phyloP scores from a whole-genome alignment of 2,888 invertebrate species.

The Pollenia griseotomentosa region DNA sequence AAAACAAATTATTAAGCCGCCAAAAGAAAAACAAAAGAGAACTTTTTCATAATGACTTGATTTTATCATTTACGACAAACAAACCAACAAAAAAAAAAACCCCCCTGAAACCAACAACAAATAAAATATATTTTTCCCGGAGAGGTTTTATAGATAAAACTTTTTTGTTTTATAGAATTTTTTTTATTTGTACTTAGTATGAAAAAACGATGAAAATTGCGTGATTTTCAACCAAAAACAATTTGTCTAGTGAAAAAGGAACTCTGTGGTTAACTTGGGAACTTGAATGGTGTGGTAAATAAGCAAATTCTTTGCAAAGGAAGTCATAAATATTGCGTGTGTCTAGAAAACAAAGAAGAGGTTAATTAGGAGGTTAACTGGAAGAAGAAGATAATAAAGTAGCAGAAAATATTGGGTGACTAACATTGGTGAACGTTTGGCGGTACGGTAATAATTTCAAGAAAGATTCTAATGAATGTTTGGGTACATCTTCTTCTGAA shows the following conservation, averaged over 20 bases:
- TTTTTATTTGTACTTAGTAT: slow-evolving; percentile 28
- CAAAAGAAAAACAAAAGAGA: slow-evolving; percentile 68
- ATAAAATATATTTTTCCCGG: slow-evolving; percentile 33
- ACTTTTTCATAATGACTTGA: slow-evolving; percentile 71
- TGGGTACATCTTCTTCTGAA: too few relatives aligned
- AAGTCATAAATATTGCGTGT: neutral
- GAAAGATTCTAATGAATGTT: too few relatives aligned
- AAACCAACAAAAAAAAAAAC: neutral
- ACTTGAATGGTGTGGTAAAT: slow-evolving; percentile 9
- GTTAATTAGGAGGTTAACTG: slow-evolving; percentile 19
- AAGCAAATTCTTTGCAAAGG: neutral
- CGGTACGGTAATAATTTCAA: too few relatives aligned
- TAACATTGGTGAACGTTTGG: too few relatives aligned
- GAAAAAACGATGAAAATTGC: neutral
- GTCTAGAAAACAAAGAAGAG: neutral
- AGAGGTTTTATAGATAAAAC: slow-evolving; percentile 21
- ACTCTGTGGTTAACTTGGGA: slow-evolving; percentile 28
- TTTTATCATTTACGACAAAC: slow-evolving; percentile 68
- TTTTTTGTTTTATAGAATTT: slow-evolving; percentile 14
- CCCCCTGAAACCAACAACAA: slow-evolving; percentile 14
- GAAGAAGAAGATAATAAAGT: neutral
- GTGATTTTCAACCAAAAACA: slow-evolving; percentile 17
- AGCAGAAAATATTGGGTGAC: too few relatives aligned
- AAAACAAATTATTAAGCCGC: slow-evolving; percentile 61
- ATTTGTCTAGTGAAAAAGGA: slow-evolving; percentile 16